Base-by-base conservation (phyloP, 37 sponge, comb jelly and placozoan species). In the Bolinopsis microptera region DNA sequence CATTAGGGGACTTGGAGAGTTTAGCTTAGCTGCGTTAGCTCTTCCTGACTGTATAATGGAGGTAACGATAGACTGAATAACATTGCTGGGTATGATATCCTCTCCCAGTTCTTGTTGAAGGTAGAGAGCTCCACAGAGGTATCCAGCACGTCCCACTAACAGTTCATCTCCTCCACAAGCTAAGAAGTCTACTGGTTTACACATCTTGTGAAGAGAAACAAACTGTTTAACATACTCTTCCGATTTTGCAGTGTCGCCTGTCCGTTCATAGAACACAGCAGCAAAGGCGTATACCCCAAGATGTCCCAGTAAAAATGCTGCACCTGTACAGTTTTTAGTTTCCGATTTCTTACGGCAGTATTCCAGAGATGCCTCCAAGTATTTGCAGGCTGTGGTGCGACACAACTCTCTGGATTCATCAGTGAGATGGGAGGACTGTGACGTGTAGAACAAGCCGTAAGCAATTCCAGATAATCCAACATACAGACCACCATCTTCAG, bases 91-190 rank as follows among this genome's bases (percentile, higher is more conserved):
- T 0, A 86, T 41, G 67, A 26, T 25, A 2, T 86, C 26, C 5
- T 39, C 36, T 41, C 90, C 90, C 48, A 86, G 90, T 26, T 86
- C 38, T 23, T 86, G 48, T 61, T 41, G 90, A 1, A 86, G 90
- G 36, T 40, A 86, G 21, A 86, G 90, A 3, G 36, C 90, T n/a
- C 90, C 90, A 40, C 90, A 86, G n/a, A 86, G 61, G 32, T 86
- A 86, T 22, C 90, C 90, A 25, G 90, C 90, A 5, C 90, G 32
- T 9, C 90, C 90, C 0, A 86, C 90, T 61, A 86, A 30, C 90
- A 86, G 39, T 30, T 86, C 90, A 86, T 86, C 90, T 24, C 90
- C 90, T 0, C 90, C 90, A 86, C 90, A 86, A 0, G 90, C 37
- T 38, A 86, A 26, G 67, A 86, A 86, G 36, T 86, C 67, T n/a